These are phyloP conservation scores for Beris morrisii DNA, from an alignment of 2,888 invertebrate species.

Conservation along the genomic window DNA sequence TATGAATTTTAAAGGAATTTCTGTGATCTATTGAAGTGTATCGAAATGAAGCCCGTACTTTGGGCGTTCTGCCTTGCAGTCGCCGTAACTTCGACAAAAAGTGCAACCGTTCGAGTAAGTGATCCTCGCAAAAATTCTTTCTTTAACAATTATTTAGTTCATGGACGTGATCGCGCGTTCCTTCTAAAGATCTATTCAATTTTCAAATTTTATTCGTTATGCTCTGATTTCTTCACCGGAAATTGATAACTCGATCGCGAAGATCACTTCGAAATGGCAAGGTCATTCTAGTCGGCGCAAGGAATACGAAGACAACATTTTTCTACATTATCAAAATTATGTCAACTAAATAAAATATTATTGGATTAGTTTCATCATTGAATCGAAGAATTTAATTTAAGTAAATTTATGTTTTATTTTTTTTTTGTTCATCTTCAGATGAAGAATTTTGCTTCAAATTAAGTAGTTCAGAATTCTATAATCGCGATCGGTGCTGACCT, in stretches of 20 bases:
- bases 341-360: slow-evolving; percentile 21
- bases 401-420: slow-evolving; percentile 1
- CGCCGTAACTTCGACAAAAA: slow-evolving; percentile 47
- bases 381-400: not conserved
- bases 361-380: slow-evolving; percentile 24
- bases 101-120: slow-evolving; percentile 44
- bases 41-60: slow-evolving; percentile 51
- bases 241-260: slow-evolving; percentile 37
- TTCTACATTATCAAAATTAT: slow-evolving; percentile 34
- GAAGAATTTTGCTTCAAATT: slow-evolving; percentile 11
- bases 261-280: slow-evolving; percentile 34
- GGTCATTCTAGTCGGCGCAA: slow-evolving; percentile 12
- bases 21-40: slow-evolving; percentile 30
- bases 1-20: slow-evolving; percentile 9
- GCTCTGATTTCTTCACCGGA: slow-evolving; percentile 38
- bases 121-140: not conserved
- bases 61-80: slow-evolving; percentile 50
- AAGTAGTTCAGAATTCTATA: slow-evolving; percentile 27
- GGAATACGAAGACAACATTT: slow-evolving; percentile 5
- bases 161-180: not conserved
- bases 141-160: not conserved
- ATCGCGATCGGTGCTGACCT: slow-evolving; percentile 37
- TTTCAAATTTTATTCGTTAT: slow-evolving; percentile 12
- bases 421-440: not conserved
- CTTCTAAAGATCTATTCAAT: slow-evolving; percentile 5